phyloP scores from a whole-genome alignment of 1,140 invertebrate species.

The Pteromalus puparum region DNA sequence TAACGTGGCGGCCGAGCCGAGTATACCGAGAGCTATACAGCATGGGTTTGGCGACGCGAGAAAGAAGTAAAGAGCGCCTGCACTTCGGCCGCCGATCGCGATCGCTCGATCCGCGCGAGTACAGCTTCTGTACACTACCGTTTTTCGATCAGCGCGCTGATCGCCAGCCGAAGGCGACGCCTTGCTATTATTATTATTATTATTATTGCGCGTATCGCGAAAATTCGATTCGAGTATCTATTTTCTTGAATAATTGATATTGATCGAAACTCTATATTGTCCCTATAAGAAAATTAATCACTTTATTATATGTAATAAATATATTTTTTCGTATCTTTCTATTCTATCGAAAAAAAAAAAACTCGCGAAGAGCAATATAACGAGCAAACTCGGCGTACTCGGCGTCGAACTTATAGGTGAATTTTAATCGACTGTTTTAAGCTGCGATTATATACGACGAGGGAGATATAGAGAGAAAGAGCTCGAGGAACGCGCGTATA shows the following conservation, averaged over 20 bases:
- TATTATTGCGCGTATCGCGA: not conserved
- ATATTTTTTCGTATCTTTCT: not conserved
- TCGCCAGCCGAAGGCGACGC: slow-evolving; percentile 21
- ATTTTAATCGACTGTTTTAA: slow-evolving; percentile 32
- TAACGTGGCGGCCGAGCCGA: slow-evolving; percentile 7
- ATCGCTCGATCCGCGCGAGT: slow-evolving; percentile 11
- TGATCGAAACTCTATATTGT: too few relatives aligned
- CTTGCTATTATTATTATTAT: slow-evolving; percentile 3
- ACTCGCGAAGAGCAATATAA: not conserved
- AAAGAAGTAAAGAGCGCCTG: not conserved
- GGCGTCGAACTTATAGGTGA: slow-evolving; percentile 21
- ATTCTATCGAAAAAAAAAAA: not conserved
- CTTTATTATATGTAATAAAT: too few relatives aligned
- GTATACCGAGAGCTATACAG: slow-evolving; percentile 18
- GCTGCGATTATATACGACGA: slow-evolving; percentile 24
- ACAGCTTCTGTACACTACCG: not conserved
- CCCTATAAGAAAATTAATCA: too few relatives aligned
- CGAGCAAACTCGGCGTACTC: slow-evolving; percentile 35
- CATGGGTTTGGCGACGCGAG: too few relatives aligned
- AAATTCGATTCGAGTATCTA: not conserved
- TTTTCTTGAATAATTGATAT: too few relatives aligned
- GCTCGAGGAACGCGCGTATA: slow-evolving; percentile 4
- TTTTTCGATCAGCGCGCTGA: slow-evolving; percentile 18
- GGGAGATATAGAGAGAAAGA: not conserved
- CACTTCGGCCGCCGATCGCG: slow-evolving; percentile 38